phyloP scores from a whole-genome alignment of 2,797 vertebrate genomes.

The Rallus crepitans region DNA sequence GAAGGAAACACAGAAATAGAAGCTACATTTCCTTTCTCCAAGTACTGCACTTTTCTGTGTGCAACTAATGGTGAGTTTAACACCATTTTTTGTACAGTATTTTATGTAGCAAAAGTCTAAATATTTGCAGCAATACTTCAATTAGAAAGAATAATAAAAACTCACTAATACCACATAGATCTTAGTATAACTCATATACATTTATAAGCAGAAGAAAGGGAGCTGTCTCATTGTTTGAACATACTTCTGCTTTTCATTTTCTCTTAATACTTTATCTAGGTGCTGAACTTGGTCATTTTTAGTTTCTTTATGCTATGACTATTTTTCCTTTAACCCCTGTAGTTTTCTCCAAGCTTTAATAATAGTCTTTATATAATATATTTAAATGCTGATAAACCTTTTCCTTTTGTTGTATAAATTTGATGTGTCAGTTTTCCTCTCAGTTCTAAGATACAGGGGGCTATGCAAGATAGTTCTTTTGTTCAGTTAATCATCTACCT shows the following conservation, averaged over 20 bases:
- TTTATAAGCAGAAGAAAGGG: background rate
- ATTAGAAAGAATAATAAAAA: background rate
- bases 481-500: slow-evolving; percentile 52
- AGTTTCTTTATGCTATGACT: background rate
- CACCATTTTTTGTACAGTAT: background rate
- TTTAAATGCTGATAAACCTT: slow-evolving; percentile 50
- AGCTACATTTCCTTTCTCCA: background rate
- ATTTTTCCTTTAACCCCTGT: background rate
- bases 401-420: slow-evolving; percentile 35
- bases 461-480: slow-evolving; percentile 43
- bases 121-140: background rate
- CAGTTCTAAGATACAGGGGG: slow-evolving; percentile 15
- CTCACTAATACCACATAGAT: background rate
- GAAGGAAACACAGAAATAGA: background rate
- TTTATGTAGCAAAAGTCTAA: background rate
- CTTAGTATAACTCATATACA: background rate
- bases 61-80: background rate
- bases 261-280: background rate
- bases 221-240: background rate
- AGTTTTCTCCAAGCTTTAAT: background rate
- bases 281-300: background rate
- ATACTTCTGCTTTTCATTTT: background rate
- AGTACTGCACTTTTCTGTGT: background rate
- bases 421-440: slow-evolving; percentile 25
- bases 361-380: slow-evolving; percentile 15